Conservation (phyloP, 1,140 invertebrate genomes). For the Micrasema minimum region DNA sequence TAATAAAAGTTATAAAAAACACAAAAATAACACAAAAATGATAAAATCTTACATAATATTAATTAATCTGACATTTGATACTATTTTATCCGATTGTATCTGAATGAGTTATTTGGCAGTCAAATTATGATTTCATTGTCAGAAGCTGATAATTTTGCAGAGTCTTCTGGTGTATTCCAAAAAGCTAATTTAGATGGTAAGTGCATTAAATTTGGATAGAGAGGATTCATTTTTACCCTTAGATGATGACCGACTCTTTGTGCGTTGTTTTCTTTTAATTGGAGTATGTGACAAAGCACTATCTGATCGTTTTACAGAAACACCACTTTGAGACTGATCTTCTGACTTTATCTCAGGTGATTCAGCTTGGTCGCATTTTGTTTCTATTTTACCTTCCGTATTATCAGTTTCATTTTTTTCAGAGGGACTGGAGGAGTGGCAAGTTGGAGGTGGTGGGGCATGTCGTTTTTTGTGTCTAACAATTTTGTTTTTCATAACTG, state of each 20-base stretch:
- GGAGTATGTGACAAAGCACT: slow-evolving; percentile 53
- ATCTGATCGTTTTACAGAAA: slow-evolving; percentile 41
- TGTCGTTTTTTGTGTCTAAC: slow-evolving; percentile 62
- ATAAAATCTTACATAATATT: too few relatives aligned
- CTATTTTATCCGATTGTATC: too few relatives aligned
- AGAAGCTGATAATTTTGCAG: slow-evolving; percentile 37
- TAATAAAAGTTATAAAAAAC: too few relatives aligned
- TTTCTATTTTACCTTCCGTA: not conserved
- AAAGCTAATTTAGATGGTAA: slow-evolving; percentile 64
- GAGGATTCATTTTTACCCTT: slow-evolving; percentile 50
- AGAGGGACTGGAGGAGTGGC: slow-evolving; percentile 8
- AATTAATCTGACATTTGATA: too few relatives aligned
- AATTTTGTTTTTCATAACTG: slow-evolving; percentile 58
- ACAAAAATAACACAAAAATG: too few relatives aligned
- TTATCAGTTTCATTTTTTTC: slow-evolving; percentile 35
- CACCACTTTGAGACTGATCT: not conserved
- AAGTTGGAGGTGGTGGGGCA: slow-evolving; percentile 58
- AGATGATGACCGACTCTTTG: slow-evolving; percentile 8
- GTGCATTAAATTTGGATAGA: slow-evolving; percentile 63
- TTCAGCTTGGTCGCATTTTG: not conserved
- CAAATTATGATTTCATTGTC: slow-evolving; percentile 26
- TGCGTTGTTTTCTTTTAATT: slow-evolving; percentile 52
- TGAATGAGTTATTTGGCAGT: too few relatives aligned
- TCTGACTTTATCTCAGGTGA: not conserved
- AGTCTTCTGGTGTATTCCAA: slow-evolving; percentile 62